Evolutionary conservation across 2,888 invertebrate species (phyloP).

Genomic region (Drosophila buzzatii): DNA sequence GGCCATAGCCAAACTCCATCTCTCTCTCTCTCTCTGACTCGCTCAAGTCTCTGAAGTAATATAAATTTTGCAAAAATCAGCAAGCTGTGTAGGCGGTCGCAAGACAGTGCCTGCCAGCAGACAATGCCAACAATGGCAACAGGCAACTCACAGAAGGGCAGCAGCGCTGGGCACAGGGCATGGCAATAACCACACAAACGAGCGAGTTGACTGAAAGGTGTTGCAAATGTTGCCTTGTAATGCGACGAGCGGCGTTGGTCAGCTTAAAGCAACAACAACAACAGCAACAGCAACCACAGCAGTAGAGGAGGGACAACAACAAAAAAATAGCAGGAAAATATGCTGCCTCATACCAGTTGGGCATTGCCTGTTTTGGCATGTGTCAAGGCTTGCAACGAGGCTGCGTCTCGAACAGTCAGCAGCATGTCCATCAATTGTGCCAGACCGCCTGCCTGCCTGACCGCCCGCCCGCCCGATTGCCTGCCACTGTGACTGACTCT

Average conservation of each 20-base stretch:
- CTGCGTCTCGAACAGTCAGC: slow-evolving; percentile 58
- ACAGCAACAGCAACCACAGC: neutral
- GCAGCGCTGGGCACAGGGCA: neutral
- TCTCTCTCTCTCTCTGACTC: neutral
- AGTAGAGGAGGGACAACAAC: slow-evolving; percentile 4
- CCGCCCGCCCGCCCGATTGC: slow-evolving; percentile 35
- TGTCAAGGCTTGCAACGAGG: slow-evolving; percentile 75
- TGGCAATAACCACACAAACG: slow-evolving; percentile 46
- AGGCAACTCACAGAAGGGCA: slow-evolving; percentile 19
- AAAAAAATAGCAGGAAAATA: slow-evolving; percentile 32
- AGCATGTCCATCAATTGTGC: slow-evolving; percentile 77
- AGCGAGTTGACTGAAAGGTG: slow-evolving; percentile 71
- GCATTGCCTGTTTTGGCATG: slow-evolving; percentile 79
- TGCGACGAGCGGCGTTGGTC: slow-evolving; percentile 53
- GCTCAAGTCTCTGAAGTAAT: slow-evolving; percentile 50
- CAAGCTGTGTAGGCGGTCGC: slow-evolving; percentile 76
- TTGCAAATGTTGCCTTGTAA: slow-evolving; percentile 78
- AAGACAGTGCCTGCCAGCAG: slow-evolving; percentile 32
- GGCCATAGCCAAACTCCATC: slow-evolving; percentile 39
- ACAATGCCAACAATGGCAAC: slow-evolving; percentile 27
- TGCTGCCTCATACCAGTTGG: slow-evolving; percentile 61
- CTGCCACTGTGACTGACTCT: slow-evolving; percentile 47
- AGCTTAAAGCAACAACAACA: slow-evolving; percentile 16
- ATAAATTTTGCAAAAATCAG: slow-evolving; percentile 82
- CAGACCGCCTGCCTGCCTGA: slow-evolving; percentile 38